phyloP scores from a whole-genome alignment of 2,113 vertebrate species.

The Porphyrio hochstetteri region DNA sequence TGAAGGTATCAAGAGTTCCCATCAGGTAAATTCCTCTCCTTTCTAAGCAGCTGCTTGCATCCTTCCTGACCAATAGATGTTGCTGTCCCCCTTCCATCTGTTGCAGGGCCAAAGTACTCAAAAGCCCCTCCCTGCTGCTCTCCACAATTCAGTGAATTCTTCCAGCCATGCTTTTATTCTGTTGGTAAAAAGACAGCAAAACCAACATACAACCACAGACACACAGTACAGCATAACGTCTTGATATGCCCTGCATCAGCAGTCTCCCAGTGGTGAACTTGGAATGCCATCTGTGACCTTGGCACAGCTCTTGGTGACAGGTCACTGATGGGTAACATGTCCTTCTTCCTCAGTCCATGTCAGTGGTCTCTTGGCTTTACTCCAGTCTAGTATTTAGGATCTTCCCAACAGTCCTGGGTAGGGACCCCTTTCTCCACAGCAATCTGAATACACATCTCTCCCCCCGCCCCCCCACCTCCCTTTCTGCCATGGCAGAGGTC shows the following conservation, averaged over 20 bases:
- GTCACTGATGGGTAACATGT: not conserved
- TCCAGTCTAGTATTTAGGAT: constrained; percentile 16
- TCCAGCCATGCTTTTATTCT: not conserved
- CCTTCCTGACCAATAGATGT: not conserved
- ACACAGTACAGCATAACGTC: not conserved
- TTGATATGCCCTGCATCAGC: not conserved
- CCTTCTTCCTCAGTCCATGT: not conserved
- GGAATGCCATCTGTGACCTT: not conserved
- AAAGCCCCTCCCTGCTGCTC: not conserved
- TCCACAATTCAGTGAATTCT: not conserved
- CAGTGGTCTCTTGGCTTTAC: not conserved
- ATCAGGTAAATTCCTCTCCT: constrained; percentile 5
- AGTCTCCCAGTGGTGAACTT: constrained; percentile 12
- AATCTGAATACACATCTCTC: not conserved
- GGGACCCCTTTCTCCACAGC: not conserved
- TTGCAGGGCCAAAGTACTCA: not conserved
- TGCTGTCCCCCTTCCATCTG: not conserved
- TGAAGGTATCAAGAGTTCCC: not conserved
- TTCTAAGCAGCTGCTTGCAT: not conserved
- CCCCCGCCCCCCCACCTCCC: constrained; percentile 14
- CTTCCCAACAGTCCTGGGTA: constrained; percentile 3
- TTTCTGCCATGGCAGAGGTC: constrained; percentile 13
- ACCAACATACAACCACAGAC: not conserved
- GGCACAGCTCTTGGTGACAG: not conserved
- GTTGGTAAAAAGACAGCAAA: not conserved